Base-by-base conservation (phyloP, 1,140 invertebrate genomes). In the Mycetomoellerius zeteki region DNA sequence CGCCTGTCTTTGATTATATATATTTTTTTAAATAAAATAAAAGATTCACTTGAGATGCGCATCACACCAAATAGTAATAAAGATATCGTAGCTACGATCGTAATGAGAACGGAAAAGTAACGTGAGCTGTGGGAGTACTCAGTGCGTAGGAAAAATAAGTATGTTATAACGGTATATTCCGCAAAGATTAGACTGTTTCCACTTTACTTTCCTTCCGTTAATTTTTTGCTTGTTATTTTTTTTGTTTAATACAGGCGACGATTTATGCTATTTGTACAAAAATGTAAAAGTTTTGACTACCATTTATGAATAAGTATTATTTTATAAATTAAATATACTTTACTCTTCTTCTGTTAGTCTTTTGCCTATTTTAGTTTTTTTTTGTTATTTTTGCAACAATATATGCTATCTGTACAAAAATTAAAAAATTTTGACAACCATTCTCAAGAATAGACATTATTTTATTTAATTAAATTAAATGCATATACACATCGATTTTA, bases 91-190 rank as follows among this genome's bases (percentile, higher is more conserved):
- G 54, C 33, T 37, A 37, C 33, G 73, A 76, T 12, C 54, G 73
- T 43, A 76, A 76, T 60, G 73, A 76, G 73, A 76, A 60, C 54
- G 73, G 54, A 60, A 76, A 76, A 60, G 33, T 30, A 58, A 37
- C 30, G 72, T 27, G 73, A 43, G 21, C 21, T 24, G 7, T 58
- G 33, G 33, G n/a, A 24, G 16, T 60, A 14, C 37, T 30, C 37
- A 19, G 21, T 47, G 37, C 30, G 30, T 37, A 24, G 73, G 21
- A 24, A 60, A 75, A 76, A 76, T 76, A 24, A 76, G 73, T 76
- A 60, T 60, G 73, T 60, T 76, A 37, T 60, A 76, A 76, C 73
- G 73, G 73, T 76, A 75, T 7, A 73, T 76, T 76, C 16, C 73
- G 73, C 54, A 16, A 76, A 7, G 30, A 24, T 60, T 33, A 60